phyloP scores from a whole-genome alignment of 2,888 invertebrate species.

The Clivina fossor region DNA sequence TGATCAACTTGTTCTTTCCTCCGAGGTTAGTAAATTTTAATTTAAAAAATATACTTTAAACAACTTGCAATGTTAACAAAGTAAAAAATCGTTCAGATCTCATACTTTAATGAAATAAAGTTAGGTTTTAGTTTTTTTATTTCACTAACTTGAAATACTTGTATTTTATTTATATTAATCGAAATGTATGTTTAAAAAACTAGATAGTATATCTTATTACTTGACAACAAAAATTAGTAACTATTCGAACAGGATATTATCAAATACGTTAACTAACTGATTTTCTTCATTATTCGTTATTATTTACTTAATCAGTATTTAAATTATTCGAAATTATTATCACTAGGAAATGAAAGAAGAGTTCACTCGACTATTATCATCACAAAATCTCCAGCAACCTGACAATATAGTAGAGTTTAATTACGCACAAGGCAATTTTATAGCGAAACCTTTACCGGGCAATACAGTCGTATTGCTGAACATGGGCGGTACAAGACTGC shows the following conservation, averaged over 20 bases:
- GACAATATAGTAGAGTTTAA: constrained; percentile 81
- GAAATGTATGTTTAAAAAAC: too few relatives aligned
- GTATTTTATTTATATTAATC: too few relatives aligned
- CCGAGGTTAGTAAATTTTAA: too few relatives aligned
- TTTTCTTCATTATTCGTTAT: constrained; percentile 10
- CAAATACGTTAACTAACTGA: constrained; percentile 45
- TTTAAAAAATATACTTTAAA: too few relatives aligned
- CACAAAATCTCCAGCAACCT: constrained; percentile 74
- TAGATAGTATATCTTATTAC: too few relatives aligned
- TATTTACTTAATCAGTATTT: constrained; percentile 3
- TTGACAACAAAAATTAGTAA: too few relatives aligned
- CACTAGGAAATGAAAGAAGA: constrained; percentile 81
- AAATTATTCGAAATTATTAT: constrained; percentile 5
- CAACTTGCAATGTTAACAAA: too few relatives aligned
- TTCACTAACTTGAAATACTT: too few relatives aligned
- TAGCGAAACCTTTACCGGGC: constrained; percentile 60
- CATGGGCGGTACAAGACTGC: constrained; percentile 68
- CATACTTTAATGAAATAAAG: too few relatives aligned
- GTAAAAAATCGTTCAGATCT: too few relatives aligned
- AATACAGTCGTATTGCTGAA: constrained; percentile 66
- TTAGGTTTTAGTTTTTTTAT: too few relatives aligned
- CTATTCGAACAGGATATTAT: too few relatives aligned
- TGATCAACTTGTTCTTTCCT: constrained; percentile 72
- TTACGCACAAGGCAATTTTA: constrained; percentile 68
- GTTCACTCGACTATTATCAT: constrained; percentile 70